phyloP scores from a whole-genome alignment of 2,113 vertebrate genomes.

The Acrocephalus kingi region DNA sequence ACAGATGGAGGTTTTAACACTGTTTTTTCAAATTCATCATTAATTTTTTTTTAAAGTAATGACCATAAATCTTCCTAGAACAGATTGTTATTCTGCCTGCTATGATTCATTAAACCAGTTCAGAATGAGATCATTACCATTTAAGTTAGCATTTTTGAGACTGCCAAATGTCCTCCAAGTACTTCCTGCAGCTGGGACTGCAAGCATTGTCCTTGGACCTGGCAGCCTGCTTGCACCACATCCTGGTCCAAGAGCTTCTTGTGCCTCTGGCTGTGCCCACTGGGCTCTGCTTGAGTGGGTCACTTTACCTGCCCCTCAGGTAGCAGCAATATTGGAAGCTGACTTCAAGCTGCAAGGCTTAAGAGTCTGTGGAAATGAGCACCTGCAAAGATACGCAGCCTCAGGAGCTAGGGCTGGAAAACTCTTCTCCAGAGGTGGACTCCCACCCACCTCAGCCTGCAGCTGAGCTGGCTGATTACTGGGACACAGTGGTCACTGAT shows the following conservation, averaged over 20 bases:
- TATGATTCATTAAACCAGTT: conserved; percentile 1
- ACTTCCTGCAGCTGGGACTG: background rate
- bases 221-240: background rate
- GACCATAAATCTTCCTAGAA: background rate
- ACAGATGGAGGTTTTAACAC: background rate
- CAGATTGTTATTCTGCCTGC: background rate
- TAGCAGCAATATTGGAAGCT: background rate
- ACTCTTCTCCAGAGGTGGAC: background rate
- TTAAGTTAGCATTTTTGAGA: background rate
- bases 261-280: fast-evolving
- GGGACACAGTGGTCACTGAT: fast-evolving
- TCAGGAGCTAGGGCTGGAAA: background rate
- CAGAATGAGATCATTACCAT: conserved; percentile 6
- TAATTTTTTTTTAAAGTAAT: background rate
- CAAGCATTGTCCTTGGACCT: background rate
- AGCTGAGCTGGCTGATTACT: background rate
- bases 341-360: background rate
- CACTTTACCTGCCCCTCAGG: fast-evolving
- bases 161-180: background rate
- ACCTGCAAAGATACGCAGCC: fast-evolving
- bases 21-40: conserved; percentile 5
- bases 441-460: background rate
- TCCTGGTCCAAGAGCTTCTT: background rate
- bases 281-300: fast-evolving
- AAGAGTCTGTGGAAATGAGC: background rate